phyloP scores from a whole-genome alignment of 2,113 vertebrate genomes.

The Clinocottus analis region DNA sequence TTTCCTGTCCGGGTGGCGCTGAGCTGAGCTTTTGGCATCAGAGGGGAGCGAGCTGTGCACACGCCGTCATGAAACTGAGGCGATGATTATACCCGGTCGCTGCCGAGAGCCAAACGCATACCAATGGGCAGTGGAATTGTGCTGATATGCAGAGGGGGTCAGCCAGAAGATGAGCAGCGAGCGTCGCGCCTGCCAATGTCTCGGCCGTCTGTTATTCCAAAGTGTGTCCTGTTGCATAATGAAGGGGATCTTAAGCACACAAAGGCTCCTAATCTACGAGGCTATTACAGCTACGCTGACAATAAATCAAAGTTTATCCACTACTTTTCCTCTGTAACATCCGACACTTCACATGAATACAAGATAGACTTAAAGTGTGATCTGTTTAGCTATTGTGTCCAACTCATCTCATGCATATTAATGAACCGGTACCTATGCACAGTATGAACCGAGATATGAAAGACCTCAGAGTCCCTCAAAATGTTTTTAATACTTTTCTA shows the following conservation, averaged over 20 bases:
- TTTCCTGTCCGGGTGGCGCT: slow-evolving; percentile 4
- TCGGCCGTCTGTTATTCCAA: slow-evolving; percentile 20
- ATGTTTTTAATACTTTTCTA: too few relatives aligned
- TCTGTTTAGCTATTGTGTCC: neutral
- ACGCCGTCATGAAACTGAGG: slow-evolving; percentile 37
- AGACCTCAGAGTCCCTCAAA: too few relatives aligned
- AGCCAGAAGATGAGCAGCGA: slow-evolving; percentile 45
- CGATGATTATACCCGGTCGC: slow-evolving; percentile 22
- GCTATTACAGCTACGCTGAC: neutral
- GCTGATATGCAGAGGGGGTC: slow-evolving; percentile 45
- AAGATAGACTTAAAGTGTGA: neutral
- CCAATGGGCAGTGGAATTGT: slow-evolving; percentile 36
- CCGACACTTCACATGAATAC: neutral
- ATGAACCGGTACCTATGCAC: neutral
- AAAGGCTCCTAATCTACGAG: slow-evolving; percentile 17
- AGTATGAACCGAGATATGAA: neutral
- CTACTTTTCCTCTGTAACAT: neutral
- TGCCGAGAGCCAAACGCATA: slow-evolving; percentile 39
- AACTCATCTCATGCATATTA: neutral
- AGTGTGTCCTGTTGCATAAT: slow-evolving; percentile 30
- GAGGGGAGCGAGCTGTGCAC: slow-evolving; percentile 10
- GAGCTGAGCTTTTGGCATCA: slow-evolving; percentile 9
- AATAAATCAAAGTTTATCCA: slow-evolving; percentile 22
- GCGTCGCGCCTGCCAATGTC: slow-evolving; percentile 21
- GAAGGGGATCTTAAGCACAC: slow-evolving; percentile 7